Evolutionary conservation across 1,140 invertebrate species (phyloP).

Genomic region (Neodiprion lecontei): DNA sequence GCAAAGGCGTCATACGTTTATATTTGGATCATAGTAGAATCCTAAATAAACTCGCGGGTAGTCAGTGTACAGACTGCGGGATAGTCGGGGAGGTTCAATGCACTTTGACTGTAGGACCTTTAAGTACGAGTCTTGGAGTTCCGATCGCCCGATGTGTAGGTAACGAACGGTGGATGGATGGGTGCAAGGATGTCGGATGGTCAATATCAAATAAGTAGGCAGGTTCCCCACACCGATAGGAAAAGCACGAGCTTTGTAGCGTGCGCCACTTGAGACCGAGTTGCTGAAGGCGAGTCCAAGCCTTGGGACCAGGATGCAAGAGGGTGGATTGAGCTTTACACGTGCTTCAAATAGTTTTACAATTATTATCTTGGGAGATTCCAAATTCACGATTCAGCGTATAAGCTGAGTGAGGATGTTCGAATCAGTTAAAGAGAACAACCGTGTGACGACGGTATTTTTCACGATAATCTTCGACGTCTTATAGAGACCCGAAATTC

Average conservation of each 20-base stretch:
- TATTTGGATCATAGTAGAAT: not conserved
- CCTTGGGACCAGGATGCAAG: not conserved
- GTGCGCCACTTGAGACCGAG: not conserved
- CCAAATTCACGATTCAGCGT: too few relatives aligned
- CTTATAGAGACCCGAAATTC: too few relatives aligned
- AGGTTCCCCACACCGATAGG: not conserved
- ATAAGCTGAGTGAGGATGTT: too few relatives aligned
- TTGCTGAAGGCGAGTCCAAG: not conserved
- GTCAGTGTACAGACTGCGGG: not conserved
- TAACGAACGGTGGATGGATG: too few relatives aligned
- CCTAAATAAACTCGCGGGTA: not conserved
- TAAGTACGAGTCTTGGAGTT: not conserved
- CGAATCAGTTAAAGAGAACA: too few relatives aligned
- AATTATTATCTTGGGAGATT: too few relatives aligned
- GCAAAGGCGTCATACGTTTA: conserved; percentile 3
- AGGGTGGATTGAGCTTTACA: not conserved
- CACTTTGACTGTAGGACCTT: not conserved
- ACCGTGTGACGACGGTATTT: too few relatives aligned
- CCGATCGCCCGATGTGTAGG: not conserved
- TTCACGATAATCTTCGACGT: too few relatives aligned
- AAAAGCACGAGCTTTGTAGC: not conserved
- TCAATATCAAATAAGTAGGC: not conserved
- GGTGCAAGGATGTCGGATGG: too few relatives aligned
- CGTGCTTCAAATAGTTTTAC: not conserved
- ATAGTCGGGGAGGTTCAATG: not conserved